Evolutionary conservation across 2,797 vertebrate species (phyloP), one percentile per base, ranked within the genome.

Genomic region (Poeciliopsis gracilis): DNA sequence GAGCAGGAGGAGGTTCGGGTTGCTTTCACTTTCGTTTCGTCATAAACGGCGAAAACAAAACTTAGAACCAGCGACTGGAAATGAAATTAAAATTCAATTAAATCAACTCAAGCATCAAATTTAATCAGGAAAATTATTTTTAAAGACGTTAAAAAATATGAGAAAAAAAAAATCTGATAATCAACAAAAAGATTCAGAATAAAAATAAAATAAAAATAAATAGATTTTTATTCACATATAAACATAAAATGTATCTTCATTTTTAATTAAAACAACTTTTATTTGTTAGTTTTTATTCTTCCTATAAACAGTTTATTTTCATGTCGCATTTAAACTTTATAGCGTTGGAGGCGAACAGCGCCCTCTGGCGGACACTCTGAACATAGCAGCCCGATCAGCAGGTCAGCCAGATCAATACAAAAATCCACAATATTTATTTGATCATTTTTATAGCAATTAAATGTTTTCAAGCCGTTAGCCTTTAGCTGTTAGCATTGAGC

Each of bases 11-110:
- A n/a, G 18, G 23, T 46, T n/a, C 28, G 5, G 10, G 30, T 41
- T 10, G 0, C 71, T 91, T 91, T 91, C 85, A 81, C 84, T 91
- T 91, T 91, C 84, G 16, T 28, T 89, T 89, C 73, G 10, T 1
- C 43, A 0, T 0, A 1, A 61, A 46, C 0, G 20, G 20, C 2
- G 11, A 15, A 8, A 66, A 55, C 9, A 0, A 41, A 38, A 74
- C 36, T 2, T 20, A 5, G 51, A 33, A 15, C 1, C 36, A 30
- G 16, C 36, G 13, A 46, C 16, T 63, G 61, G 18, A 23, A 18
- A 43, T 43, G 10, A 9, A 43, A 43, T 10, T 2, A 43, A 43
- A 11, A 43, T 43, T 43, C 11, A 43, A 43, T 43, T 43, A 43
- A 43, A 38, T 41, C 3, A 38, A 36, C 30, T 23, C 63, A 41